Evolutionary conservation across 2,113 vertebrate species (phyloP), one percentile per base, ranked within the genome.

Genomic region (Melanostigma gelatinosum): DNA sequence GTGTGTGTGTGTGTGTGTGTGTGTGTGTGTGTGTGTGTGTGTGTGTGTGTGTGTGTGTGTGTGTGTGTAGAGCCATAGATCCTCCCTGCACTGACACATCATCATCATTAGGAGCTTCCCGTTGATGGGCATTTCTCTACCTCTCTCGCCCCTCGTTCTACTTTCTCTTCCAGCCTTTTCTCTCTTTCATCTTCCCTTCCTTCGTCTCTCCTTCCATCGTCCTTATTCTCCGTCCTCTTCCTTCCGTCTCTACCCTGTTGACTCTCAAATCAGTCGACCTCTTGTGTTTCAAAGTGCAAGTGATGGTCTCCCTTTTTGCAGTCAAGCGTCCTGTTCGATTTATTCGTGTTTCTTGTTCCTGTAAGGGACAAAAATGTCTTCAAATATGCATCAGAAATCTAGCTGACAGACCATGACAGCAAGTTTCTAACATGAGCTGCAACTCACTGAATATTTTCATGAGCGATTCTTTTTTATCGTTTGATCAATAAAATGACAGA

Each of bases 91-190:
- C 63, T 75, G 74, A 62, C 74, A 55, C 62, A 61, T 75, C 68
- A 72, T 84, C 81, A 84, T 90, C 76, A 68, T 86, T 62, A 85
- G 72, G 38, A 77, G 71, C 58, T 52, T 73, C 58, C 32, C 27
- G 71, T 58, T 22, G 40, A 63, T 69, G 0, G 24, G 20, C 72
- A 24, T 82, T 54, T 50, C 29, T 76, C 52, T 60, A 18, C 46
- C n/a, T 82, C 34, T 50, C 48, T 57, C 66, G 5, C 60, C 67
- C 36, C 34, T 75, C 46, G 0, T 57, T 69, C 52, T 40, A 9
- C 20, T 73, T 58, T 74, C 40, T 46, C 29, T 36, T 6, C 48
- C 15, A 42, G 8, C 3, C 29, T 50, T 55, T 27, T 40, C 48
- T 18, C 16, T 61, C 58, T 75, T 48, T 82, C 52, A 46, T 78